phyloP scores from a whole-genome alignment of 2,113 vertebrate species.

The Nyctereutes procyonoides region DNA sequence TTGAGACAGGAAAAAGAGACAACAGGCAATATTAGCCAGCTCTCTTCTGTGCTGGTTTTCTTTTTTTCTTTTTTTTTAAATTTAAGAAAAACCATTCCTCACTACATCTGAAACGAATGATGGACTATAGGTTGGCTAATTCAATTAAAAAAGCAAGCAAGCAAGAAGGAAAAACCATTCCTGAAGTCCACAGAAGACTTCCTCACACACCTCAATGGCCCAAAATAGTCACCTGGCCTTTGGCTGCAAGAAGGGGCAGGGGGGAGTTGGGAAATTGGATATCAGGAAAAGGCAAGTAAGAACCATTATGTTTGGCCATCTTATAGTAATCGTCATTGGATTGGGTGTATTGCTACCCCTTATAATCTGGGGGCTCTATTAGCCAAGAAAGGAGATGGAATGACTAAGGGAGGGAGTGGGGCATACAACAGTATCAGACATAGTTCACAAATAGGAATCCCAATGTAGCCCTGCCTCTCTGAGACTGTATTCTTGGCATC shows the following conservation, averaged over 20 bases:
- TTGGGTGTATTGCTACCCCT: not conserved
- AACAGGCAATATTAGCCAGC: not conserved
- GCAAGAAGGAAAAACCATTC: not conserved
- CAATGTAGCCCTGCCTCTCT: not conserved
- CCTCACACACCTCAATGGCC: not conserved
- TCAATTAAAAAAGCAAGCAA: too few species aligned
- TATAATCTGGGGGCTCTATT: not conserved
- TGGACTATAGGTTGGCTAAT: too few species aligned
- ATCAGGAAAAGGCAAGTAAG: not conserved
- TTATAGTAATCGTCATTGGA: not conserved
- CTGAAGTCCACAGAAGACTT: not conserved
- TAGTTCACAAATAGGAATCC: not conserved
- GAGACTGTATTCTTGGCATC: not conserved
- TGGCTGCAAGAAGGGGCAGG: not conserved
- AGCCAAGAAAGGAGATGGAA: not conserved
- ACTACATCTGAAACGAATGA: too few species aligned
- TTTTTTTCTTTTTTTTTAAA: not conserved
- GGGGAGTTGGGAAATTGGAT: not conserved
- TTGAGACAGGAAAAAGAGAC: not conserved
- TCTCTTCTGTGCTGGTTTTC: not conserved
- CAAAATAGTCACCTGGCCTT: not conserved
- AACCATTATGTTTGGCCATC: not conserved
- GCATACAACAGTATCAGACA: not conserved
- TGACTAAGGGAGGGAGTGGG: not conserved
- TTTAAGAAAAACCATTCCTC: not conserved